Conservation (phyloP, 2,888 invertebrate species). For the Fragum fragum region DNA sequence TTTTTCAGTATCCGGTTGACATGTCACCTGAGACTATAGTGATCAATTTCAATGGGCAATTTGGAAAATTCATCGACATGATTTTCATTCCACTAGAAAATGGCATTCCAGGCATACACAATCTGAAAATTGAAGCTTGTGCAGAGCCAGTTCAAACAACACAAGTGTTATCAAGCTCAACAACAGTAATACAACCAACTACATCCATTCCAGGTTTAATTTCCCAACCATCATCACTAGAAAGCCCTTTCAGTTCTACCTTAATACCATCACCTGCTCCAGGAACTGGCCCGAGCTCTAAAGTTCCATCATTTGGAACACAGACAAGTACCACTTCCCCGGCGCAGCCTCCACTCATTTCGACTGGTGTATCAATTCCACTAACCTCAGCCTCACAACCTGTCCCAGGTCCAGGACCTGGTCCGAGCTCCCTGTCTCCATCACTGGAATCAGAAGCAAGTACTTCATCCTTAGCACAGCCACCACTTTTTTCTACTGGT, state of each 20-base stretch:
- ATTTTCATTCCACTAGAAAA: background rate
- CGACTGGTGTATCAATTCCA: too few species aligned
- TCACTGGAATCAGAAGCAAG: too few species aligned
- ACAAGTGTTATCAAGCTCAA: background rate
- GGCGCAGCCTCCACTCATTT: too few species aligned
- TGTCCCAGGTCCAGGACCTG: background rate
- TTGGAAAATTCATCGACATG: constrained; percentile 23
- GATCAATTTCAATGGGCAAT: constrained; percentile 32
- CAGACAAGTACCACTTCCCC: background rate
- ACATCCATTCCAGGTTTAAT: background rate
- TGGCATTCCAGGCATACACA: constrained; percentile 19
- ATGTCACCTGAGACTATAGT: constrained; percentile 32
- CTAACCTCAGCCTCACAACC: too few species aligned
- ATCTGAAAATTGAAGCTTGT: constrained; percentile 38
- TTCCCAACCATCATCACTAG: background rate
- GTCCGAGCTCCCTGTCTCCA: background rate
- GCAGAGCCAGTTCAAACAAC: constrained; percentile 15
- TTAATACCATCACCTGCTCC: background rate
- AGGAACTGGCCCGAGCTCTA: background rate
- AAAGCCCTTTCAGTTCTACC: background rate
- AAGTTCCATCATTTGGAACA: background rate
- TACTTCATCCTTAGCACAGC: background rate
- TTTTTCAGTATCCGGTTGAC: constrained; percentile 43
- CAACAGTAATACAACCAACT: constrained; percentile 3
- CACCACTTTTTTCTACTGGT: background rate